Percentiles rank a stretch among this genome's conserved stretches.
These are phyloP conservation scores for Drosophila conformis DNA, from an alignment of 2,888 invertebrate species.

Conservation along the genomic window DNA sequence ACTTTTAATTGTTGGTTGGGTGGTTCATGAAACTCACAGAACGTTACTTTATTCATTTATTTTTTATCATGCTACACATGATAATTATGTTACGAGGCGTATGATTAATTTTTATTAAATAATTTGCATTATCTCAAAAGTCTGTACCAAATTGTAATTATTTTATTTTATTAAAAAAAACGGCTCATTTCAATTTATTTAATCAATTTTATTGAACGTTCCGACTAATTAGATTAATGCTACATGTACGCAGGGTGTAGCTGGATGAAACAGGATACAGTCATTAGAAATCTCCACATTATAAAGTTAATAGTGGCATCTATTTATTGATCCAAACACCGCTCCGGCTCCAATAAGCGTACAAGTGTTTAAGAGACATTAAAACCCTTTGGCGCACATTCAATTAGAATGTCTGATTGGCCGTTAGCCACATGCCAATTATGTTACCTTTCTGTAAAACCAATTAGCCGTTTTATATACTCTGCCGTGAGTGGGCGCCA, in stretches of 20 bases:
- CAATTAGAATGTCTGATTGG: constrained; percentile 64
- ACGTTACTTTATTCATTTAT: neutral
- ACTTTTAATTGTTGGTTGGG: constrained; percentile 45
- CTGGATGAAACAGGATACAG: neutral
- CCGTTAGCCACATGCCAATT: constrained; percentile 66
- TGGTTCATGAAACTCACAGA: constrained; percentile 22
- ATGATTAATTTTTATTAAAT: constrained; percentile 19
- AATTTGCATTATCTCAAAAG: constrained; percentile 8
- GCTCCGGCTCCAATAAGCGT: constrained; percentile 3
- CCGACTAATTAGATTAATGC: neutral
- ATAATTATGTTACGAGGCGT: constrained; percentile 16
- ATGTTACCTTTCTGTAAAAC: constrained; percentile 68
- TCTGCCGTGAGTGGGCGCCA: constrained; percentile 42
- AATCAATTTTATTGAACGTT: neutral
- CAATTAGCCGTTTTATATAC: constrained; percentile 69
- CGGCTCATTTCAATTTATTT: neutral
- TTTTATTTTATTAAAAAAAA: constrained; percentile 1
- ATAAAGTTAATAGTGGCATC: neutral
- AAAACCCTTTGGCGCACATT: constrained; percentile 50
- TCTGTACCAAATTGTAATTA: neutral
- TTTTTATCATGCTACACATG: neutral
- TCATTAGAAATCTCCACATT: neutral
- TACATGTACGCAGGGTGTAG: neutral
- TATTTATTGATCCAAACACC: constrained; percentile 15
- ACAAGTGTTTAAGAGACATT: constrained; percentile 22